phyloP scores from a whole-genome alignment of 2,888 invertebrate genomes.

The Aspidapion aeneum region DNA sequence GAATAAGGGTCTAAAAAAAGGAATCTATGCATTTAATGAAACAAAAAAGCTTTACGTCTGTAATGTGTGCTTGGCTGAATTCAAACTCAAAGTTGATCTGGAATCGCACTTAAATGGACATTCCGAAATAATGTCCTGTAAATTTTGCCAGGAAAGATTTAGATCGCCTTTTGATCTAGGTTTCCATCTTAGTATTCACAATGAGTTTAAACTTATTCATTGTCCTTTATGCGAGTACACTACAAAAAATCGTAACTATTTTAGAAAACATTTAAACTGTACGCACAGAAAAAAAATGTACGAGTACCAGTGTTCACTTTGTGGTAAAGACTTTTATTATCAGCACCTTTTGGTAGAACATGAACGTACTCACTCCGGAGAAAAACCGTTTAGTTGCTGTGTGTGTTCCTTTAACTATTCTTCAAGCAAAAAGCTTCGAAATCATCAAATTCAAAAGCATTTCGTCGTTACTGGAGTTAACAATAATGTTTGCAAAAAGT shows the following conservation, averaged over 20 bases:
- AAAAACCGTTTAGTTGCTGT: slow-evolving; percentile 35
- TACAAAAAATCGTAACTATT: slow-evolving; percentile 34
- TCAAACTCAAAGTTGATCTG: background rate
- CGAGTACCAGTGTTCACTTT: slow-evolving; percentile 34
- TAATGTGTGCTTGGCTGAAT: background rate
- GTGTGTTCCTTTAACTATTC: slow-evolving; percentile 14
- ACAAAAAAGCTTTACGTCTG: background rate
- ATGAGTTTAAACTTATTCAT: slow-evolving; percentile 32
- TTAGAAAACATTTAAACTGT: slow-evolving; percentile 40
- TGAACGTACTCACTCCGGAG: slow-evolving; percentile 53
- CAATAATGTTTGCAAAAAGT: background rate
- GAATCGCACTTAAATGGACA: background rate
- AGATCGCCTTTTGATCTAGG: slow-evolving; percentile 20
- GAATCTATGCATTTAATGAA: slow-evolving; percentile 11
- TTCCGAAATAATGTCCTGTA: slow-evolving; percentile 22
- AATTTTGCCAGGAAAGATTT: slow-evolving; percentile 38
- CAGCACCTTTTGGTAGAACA: slow-evolving; percentile 38
- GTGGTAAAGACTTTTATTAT: slow-evolving; percentile 36
- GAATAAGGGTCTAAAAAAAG: too few relatives aligned
- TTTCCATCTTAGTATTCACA: slow-evolving; percentile 35
- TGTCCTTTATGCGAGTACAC: slow-evolving; percentile 36
- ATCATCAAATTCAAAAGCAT: background rate
- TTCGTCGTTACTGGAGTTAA: background rate
- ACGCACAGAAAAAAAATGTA: slow-evolving; percentile 41
- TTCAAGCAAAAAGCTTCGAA: background rate